These are phyloP conservation scores for Ptychadena robeensis DNA, from an alignment of 2,797 vertebrate genomes.

Conservation along the genomic window DNA sequence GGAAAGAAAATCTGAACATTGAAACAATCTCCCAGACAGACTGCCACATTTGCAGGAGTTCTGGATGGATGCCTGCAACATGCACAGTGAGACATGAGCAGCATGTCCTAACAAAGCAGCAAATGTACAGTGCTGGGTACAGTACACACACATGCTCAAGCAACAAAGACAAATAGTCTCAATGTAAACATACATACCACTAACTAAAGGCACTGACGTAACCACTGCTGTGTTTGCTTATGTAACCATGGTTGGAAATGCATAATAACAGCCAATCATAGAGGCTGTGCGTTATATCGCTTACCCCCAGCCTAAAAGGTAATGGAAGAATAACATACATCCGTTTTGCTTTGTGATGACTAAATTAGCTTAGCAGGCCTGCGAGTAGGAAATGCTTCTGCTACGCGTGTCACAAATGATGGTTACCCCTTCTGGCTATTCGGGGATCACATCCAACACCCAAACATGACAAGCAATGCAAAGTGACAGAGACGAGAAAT, in stretches of 20 bases:
- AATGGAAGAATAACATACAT: background rate
- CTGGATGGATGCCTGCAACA: constrained; percentile 11
- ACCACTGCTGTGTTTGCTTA: constrained; percentile 37
- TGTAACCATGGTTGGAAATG: constrained; percentile 18
- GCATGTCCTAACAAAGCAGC: constrained; percentile 23
- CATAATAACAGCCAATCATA: constrained; percentile 10
- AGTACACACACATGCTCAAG: background rate
- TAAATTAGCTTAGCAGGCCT: constrained; percentile 12
- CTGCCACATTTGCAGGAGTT: constrained; percentile 50
- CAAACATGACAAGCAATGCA: background rate
- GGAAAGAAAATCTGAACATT: constrained; percentile 25
- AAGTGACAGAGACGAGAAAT: background rate
- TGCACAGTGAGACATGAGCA: background rate
- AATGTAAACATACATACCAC: constrained; percentile 44
- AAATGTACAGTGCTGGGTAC: background rate
- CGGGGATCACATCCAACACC: constrained; percentile 1
- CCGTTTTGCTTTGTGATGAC: background rate
- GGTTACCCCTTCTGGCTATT: background rate
- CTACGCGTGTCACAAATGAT: constrained; percentile 6
- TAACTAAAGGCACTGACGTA: constrained; percentile 10
- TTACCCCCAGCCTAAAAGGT: background rate
- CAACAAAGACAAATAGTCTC: constrained; percentile 16
- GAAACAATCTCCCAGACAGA: constrained; percentile 42
- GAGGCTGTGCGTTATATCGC: background rate
- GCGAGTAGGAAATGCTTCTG: background rate